Conservation (phyloP, 2,113 vertebrate genomes). For the Lasiurus cinereus region DNA sequence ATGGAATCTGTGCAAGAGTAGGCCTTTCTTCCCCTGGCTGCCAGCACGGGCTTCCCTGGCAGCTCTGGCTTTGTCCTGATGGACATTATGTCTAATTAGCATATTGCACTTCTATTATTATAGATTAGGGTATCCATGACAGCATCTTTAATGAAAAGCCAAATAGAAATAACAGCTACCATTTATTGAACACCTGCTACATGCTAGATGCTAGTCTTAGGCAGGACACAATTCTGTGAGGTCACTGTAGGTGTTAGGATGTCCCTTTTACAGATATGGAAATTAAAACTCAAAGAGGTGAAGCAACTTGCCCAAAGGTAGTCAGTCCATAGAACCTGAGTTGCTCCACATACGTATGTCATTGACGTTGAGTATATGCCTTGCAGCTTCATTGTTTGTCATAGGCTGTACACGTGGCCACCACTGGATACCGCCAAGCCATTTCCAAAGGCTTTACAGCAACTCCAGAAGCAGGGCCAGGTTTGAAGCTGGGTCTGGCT, state of each 20-base stretch:
- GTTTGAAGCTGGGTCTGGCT: neutral
- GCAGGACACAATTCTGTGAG: neutral
- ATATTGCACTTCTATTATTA: no score
- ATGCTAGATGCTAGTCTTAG: no score
- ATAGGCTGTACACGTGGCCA: accelerated
- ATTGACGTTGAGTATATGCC: no score
- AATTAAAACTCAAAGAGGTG: neutral
- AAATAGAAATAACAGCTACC: neutral
- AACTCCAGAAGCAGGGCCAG: neutral
- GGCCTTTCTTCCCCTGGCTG: no score
- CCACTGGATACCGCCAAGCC: neutral
- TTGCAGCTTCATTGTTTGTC: neutral
- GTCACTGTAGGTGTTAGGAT: accelerated
- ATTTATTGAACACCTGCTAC: neutral
- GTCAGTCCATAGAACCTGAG: neutral
- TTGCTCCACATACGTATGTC: neutral
- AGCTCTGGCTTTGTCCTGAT: no score
- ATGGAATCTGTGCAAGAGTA: no score
- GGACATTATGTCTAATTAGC: no score
- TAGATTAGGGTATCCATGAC: no score
- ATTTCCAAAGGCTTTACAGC: neutral
- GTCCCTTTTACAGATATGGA: neutral
- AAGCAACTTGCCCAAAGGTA: neutral
- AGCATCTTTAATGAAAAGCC: neutral
- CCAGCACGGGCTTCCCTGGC: no score